phyloP scores from a whole-genome alignment of 2,888 invertebrate genomes.

The Alloscopus bannaensis region DNA sequence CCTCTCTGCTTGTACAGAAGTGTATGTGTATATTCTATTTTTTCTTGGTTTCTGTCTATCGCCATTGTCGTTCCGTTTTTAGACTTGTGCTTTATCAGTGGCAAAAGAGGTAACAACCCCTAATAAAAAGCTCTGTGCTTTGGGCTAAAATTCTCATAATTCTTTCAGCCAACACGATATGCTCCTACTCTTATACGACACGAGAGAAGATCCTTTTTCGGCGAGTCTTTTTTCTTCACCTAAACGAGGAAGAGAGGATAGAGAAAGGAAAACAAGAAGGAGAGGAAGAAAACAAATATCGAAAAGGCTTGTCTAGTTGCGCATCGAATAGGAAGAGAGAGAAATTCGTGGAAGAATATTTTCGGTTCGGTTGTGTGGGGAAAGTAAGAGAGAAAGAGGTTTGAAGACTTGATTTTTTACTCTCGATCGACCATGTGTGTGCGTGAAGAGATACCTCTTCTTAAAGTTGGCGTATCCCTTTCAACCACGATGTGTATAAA shows the following conservation, averaged over 20 bases:
- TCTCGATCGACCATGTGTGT: too few species aligned
- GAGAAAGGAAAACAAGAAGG: not conserved
- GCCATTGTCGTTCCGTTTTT: too few species aligned
- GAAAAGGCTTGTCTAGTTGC: too few species aligned
- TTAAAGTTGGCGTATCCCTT: too few species aligned
- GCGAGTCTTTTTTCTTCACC: not conserved
- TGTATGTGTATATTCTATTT: too few species aligned
- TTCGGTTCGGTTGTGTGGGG: not conserved
- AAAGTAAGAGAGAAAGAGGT: too few species aligned
- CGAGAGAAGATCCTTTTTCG: constrained; percentile 5
- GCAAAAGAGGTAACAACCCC: constrained; percentile 61
- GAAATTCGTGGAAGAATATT: not conserved
- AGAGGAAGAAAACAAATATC: too few species aligned
- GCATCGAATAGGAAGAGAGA: too few species aligned
- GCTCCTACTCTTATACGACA: not conserved
- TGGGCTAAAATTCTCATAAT: constrained; percentile 67
- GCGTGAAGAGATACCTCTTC: too few species aligned
- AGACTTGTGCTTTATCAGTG: too few species aligned
- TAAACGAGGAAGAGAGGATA: not conserved
- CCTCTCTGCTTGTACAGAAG: constrained; percentile 1
- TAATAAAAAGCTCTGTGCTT: constrained; percentile 57
- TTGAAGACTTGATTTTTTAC: too few species aligned
- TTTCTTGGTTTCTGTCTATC: not conserved
- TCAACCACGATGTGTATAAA: too few species aligned
- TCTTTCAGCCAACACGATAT: constrained; percentile 47